Evolutionary conservation across 2,797 vertebrate species (phyloP), one percentile per base, ranked within the genome.

Genomic region (Onychomys leucogaster): DNA sequence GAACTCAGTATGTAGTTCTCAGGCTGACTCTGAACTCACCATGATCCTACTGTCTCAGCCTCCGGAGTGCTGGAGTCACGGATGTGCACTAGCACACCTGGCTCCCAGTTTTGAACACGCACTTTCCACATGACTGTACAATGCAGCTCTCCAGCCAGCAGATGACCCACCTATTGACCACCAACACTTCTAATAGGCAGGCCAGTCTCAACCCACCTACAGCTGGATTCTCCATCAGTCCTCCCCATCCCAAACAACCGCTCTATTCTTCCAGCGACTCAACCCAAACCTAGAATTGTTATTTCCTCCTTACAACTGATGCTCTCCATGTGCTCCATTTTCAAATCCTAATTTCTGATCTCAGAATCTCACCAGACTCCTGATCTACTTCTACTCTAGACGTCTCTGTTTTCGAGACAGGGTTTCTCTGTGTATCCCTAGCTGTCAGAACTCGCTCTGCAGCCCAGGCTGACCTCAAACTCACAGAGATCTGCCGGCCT

Each of bases 301-400:
- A 17, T 80, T 82, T 94, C 46, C 43, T 37, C 80, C 81, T 97
- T 93, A 52, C 57, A 86, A 49, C 55, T 46, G 61, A 34, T 46
- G 46, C 2, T 95, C 61, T 41, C 92, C 11, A 78, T 55, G n/a
- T 57, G 78, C 61, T 86, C 41, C 63, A 63, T 90, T 59, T 94
- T 81, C 65, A n/a, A 92, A 92, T 59, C 37, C 63, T 92, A 63
- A 59, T 95, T 96, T 89, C 41, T 92, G 55, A 97, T 81, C 14
- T 80, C 61, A 59, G 80, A 86, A 65, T 86, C 67, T 92, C 49
- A 84, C 49, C 34, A 1, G 34, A 83, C 23, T 83, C 57, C 71
- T 81, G 27, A 85, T 86, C 27, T 27, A 90, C 25, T 69, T 89
- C 59, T 41, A 89, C 55, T 91, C 52, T 89, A 4, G 5, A 77